Evolutionary conservation across 2,888 invertebrate genomes (phyloP), one percentile per base, ranked within the genome.

Genomic region (Oscheius onirici): DNA sequence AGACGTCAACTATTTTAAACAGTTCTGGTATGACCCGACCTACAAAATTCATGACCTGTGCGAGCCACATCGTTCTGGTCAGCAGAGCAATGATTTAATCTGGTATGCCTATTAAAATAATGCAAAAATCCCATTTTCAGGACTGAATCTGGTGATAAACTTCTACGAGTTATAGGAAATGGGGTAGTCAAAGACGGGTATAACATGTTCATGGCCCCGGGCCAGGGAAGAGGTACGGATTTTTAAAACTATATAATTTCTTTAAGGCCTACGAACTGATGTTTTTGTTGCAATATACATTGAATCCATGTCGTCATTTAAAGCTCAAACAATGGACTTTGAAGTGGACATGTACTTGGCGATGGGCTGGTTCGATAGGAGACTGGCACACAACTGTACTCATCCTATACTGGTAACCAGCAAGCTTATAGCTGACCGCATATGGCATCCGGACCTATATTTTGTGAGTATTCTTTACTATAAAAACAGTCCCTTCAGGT

Each of bases 331-430:
- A 5, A 87, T 87, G 87, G 86, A 86, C 71, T 86, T 85, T 71
- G 86, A 86, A 74, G 84, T 87, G 55, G 87, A 87, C 73, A 85
- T 85, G 82, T 87, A 87, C 71, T 76, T 87, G 60, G 87, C 87
- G 6, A 84, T 87, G 85, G 86, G 84, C 10, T 87, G 87, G 84
- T 85, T 81, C 61, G 87, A 87, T 66, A 72, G 85, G 0, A 74
- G 87, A 10, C 73, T 87, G 17, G 77, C 81, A 1, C 87, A 87
- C 77, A 87, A 87, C 73, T 87, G 87, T 74, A 84, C 84, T 2
- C 81, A 87, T 78, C 87, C 87, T 11, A 84, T 87, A 60, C 72
- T 87, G 66, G 81, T 87, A 6, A 82, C 80, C 1, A 82, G 75
- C 63, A 82, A 82, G 67, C 78, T 82, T n/a, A 82, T 86, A 34